Conservation (phyloP, 2,113 vertebrate species). For the Cyanoderma ruficeps region DNA sequence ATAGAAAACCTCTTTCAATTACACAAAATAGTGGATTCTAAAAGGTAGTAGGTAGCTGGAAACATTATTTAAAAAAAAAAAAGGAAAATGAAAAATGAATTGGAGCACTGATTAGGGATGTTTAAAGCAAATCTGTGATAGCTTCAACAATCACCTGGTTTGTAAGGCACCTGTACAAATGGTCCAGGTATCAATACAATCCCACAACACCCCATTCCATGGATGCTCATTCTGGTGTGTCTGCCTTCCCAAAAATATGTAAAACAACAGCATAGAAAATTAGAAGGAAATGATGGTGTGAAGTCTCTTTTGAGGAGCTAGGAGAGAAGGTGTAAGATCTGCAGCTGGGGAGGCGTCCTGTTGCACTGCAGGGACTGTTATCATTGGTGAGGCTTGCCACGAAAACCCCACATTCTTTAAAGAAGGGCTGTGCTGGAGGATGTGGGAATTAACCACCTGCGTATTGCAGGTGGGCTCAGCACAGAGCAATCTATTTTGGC, state of each 20-base stretch:
- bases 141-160: background rate
- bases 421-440: background rate
- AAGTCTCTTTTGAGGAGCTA: background rate
- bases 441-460: background rate
- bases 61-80: background rate
- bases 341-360: background rate
- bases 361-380: background rate
- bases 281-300: background rate
- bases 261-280: background rate
- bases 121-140: background rate
- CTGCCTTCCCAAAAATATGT: background rate
- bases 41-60: background rate
- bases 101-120: background rate
- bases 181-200: background rate
- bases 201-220: background rate
- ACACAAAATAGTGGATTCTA: background rate
- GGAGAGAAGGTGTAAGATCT: background rate
- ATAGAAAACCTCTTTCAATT: background rate
- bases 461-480: background rate
- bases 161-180: background rate
- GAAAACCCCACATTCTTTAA: background rate
- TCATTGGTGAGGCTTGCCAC: accelerated
- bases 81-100: background rate
- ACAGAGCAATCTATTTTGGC: background rate
- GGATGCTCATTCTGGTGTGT: background rate